These are phyloP conservation scores for Gasterosteus nipponicus DNA, from an alignment of 2,113 vertebrate genomes.

Conservation along the genomic window DNA sequence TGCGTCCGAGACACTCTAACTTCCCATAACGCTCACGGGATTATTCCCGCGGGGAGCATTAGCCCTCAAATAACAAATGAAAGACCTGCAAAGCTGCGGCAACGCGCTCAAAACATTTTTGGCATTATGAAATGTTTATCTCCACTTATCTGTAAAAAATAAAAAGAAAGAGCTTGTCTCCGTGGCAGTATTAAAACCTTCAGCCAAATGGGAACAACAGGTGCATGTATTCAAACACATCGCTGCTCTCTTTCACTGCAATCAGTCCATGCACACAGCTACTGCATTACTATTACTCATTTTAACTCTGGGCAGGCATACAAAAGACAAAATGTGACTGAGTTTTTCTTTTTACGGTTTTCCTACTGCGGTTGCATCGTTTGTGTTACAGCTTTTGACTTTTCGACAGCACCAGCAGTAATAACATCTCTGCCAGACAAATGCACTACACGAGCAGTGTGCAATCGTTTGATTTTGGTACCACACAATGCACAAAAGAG, in stretches of 20 bases:
- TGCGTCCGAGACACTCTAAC: slow-evolving; percentile 39
- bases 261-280: slow-evolving; percentile 25
- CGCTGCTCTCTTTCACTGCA: slow-evolving; percentile 32
- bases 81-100: slow-evolving; percentile 35
- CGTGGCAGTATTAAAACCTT: slow-evolving; percentile 47
- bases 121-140: slow-evolving; percentile 60
- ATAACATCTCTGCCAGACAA: slow-evolving; percentile 4
- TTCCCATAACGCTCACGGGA: slow-evolving; percentile 45
- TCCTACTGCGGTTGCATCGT: slow-evolving; percentile 9
- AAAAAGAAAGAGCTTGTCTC: slow-evolving; percentile 39
- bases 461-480: slow-evolving; percentile 12
- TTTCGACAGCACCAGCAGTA: neutral
- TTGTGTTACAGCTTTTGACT: slow-evolving; percentile 20
- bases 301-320: neutral
- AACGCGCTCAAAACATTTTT: slow-evolving; percentile 32
- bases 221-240: slow-evolving; percentile 27
- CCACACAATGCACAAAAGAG: slow-evolving; percentile 2
- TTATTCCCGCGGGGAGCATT: slow-evolving; percentile 53
- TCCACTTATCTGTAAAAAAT: slow-evolving; percentile 41
- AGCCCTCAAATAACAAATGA: slow-evolving; percentile 51
- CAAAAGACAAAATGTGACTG: slow-evolving; percentile 19
- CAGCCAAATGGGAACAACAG: slow-evolving; percentile 48
- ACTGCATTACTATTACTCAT: slow-evolving; percentile 1
- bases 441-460: slow-evolving; percentile 7
- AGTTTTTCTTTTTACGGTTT: neutral